Percentiles rank a stretch among this genome's conserved stretches.
Conservation (phyloP, 2,113 vertebrate species). For the Thamnophis sirtalis region DNA sequence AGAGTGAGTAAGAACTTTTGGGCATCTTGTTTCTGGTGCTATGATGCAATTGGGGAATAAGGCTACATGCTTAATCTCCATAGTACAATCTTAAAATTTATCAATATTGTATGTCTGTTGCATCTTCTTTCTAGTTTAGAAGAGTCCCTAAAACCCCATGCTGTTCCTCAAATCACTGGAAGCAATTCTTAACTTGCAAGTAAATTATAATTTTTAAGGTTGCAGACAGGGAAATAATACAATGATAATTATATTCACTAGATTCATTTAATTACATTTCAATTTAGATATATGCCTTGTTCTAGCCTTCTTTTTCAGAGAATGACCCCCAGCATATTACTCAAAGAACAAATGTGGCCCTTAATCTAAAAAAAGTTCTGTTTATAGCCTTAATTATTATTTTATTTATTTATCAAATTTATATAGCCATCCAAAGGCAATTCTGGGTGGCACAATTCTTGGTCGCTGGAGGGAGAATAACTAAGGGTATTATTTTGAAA, state of each 20-base stretch:
- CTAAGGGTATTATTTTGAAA: not conserved
- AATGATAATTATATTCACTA: not conserved
- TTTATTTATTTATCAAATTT: not conserved
- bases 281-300: not conserved
- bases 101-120: not conserved
- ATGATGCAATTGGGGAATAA: not conserved
- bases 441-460: not conserved
- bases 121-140: not conserved
- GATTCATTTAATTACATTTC: not conserved
- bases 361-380: not conserved
- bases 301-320: not conserved
- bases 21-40: not conserved
- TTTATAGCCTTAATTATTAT: not conserved
- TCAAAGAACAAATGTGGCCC: not conserved
- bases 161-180: not conserved
- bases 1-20: not conserved
- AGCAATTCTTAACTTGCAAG: not conserved
- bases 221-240: not conserved
- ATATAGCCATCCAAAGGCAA: not conserved
- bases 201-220: not conserved
- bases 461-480: not conserved
- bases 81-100: not conserved
- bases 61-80: not conserved
- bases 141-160: not conserved
- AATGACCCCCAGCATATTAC: not conserved